phyloP scores from a whole-genome alignment of 2,113 vertebrate genomes.

The Caracal caracal region DNA sequence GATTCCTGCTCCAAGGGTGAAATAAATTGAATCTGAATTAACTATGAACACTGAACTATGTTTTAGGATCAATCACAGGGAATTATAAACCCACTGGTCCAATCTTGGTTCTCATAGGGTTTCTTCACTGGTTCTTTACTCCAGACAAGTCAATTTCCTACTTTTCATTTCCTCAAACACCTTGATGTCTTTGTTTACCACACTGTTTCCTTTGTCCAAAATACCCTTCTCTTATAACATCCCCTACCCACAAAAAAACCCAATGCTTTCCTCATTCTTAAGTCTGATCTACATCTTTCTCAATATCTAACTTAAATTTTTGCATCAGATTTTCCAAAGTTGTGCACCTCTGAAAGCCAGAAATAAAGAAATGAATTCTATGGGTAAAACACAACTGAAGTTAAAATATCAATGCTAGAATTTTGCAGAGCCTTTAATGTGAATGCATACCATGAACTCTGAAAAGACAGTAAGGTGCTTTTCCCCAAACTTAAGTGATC shows the following conservation, averaged over 20 bases:
- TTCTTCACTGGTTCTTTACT: not conserved
- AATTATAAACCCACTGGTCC: not conserved
- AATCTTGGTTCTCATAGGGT: not conserved
- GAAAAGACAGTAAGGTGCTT: not conserved
- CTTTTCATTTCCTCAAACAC: conserved; percentile 1
- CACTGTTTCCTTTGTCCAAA: not conserved
- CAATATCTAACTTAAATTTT: not conserved
- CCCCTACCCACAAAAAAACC: not conserved
- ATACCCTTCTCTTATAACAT: not conserved
- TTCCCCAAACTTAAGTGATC: not conserved
- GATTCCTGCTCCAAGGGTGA: not conserved
- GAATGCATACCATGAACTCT: not conserved
- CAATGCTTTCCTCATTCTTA: not conserved
- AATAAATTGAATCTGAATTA: not conserved
- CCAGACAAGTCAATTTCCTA: not conserved
- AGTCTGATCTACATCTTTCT: not conserved
- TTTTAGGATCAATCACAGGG: not conserved
- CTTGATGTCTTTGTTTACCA: not conserved
- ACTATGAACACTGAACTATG: not conserved
- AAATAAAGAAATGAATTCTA: not conserved
- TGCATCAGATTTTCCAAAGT: not conserved
- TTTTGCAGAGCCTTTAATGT: not conserved
- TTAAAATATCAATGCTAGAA: not conserved
- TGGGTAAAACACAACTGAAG: not conserved
- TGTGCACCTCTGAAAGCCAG: not conserved